Percentiles rank a stretch among this genome's conserved stretches.
These are phyloP conservation scores for Latrodectus elegans DNA, from an alignment of 2,888 invertebrate species.

Conservation along the genomic window DNA sequence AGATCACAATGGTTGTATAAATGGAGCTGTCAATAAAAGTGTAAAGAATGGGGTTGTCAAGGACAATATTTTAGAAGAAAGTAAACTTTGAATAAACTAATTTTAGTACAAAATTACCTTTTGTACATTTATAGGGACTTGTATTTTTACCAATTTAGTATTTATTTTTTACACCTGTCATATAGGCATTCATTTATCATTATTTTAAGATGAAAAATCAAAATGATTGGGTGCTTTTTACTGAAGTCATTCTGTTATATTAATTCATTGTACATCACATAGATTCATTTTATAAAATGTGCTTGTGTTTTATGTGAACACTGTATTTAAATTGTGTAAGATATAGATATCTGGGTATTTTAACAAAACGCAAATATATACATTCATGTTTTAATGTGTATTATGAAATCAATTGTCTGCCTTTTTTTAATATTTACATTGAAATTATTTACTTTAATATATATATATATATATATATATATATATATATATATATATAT, in stretches of 20 bases:
- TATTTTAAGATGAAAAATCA: too few relatives aligned
- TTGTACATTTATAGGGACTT: not conserved
- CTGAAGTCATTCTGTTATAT: not conserved
- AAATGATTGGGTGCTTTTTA: too few relatives aligned
- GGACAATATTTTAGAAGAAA: conserved; percentile 54
- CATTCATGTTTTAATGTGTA: not conserved
- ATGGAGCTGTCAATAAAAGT: not conserved
- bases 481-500: too few relatives aligned
- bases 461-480: too few relatives aligned
- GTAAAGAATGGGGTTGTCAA: conserved; percentile 18
- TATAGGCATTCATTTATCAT: too few relatives aligned
- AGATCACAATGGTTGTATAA: conserved; percentile 22
- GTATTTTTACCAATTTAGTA: not conserved
- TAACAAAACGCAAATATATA: not conserved
- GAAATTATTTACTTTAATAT: too few relatives aligned
- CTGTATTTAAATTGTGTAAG: too few relatives aligned
- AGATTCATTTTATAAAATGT: not conserved
- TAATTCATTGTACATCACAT: conserved; percentile 1
- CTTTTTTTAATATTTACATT: too few relatives aligned
- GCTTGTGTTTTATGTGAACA: too few relatives aligned
- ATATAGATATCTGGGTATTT: not conserved
- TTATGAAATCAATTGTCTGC: not conserved
- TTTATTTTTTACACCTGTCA: not conserved
- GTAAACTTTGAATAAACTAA: conserved; percentile 39
- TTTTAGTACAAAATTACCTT: too few relatives aligned